phyloP scores from a whole-genome alignment of 2,113 vertebrate species.

The Phrynosoma blainvillii region DNA sequence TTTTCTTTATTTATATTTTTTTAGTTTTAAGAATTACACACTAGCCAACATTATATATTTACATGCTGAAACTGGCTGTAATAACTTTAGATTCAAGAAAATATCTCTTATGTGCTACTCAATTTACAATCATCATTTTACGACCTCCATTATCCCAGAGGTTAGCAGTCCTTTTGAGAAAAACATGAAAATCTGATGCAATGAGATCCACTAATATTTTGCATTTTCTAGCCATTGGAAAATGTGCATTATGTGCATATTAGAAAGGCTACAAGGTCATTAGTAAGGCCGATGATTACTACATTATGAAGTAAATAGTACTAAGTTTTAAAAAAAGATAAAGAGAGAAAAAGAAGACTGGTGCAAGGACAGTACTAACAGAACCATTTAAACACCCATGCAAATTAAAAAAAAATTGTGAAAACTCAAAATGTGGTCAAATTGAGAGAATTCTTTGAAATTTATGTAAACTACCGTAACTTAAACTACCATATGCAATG shows the following conservation, averaged over 20 bases:
- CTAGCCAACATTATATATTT: conserved; percentile 89
- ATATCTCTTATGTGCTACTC: conserved; percentile 88
- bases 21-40: conserved; percentile 89
- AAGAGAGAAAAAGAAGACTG: conserved; percentile 72
- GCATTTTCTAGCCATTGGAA: conserved; percentile 81
- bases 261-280: conserved; percentile 86
- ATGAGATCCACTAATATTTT: conserved; percentile 81
- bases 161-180: conserved; percentile 83
- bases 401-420: conserved; percentile 67
- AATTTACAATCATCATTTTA: conserved; percentile 83
- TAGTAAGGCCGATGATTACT: conserved; percentile 86
- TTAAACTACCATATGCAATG: conserved; percentile 57
- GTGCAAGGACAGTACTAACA: conserved; percentile 78
- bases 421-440: conserved; percentile 72
- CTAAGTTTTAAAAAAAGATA: conserved; percentile 77
- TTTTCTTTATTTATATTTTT: conserved; percentile 87
- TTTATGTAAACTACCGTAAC: conserved; percentile 61
- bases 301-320: conserved; percentile 80
- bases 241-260: conserved; percentile 85
- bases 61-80: conserved; percentile 89
- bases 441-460: conserved; percentile 68
- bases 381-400: conserved; percentile 84
- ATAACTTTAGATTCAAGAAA: conserved; percentile 88
- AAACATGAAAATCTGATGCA: conserved; percentile 82
- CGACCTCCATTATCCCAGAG: conserved; percentile 81